Evolutionary conservation across 2,797 vertebrate species (phyloP).

Genomic region (Rhyacichthys aspro): DNA sequence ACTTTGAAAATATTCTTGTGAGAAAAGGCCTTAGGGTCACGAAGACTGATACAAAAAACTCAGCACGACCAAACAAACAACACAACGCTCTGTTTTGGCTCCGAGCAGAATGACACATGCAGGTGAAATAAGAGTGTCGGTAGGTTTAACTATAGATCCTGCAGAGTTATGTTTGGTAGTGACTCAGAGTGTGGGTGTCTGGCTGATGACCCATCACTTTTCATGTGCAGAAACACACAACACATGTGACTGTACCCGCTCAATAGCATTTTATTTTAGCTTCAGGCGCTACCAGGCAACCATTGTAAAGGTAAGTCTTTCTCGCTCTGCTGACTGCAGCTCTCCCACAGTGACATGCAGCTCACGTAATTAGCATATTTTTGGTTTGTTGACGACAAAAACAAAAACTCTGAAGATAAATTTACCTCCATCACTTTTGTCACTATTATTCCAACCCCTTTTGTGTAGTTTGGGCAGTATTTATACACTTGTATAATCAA

Average conservation of each 20-base stretch:
- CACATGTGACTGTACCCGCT: not conserved
- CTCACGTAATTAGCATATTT: too few species aligned
- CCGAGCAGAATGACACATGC: constrained; percentile 18
- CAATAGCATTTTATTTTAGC: not conserved
- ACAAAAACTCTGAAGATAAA: too few species aligned
- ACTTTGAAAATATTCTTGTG: too few species aligned
- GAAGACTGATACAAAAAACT: not conserved
- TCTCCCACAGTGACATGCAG: too few species aligned
- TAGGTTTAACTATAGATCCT: not conserved
- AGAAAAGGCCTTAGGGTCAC: too few species aligned
- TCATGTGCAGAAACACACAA: not conserved
- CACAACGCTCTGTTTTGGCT: constrained; percentile 8
- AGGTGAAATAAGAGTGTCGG: too few species aligned
- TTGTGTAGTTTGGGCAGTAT: too few species aligned
- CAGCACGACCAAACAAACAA: not conserved
- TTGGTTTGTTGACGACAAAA: too few species aligned
- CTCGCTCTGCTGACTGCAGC: too few species aligned
- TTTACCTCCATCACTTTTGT: too few species aligned
- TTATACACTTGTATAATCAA: too few species aligned
- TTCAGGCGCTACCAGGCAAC: not conserved
- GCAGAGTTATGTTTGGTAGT: constrained; percentile 20
- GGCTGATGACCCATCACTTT: constrained; percentile 8
- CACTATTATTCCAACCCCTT: too few species aligned
- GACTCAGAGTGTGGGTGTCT: constrained; percentile 23
- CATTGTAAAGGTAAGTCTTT: not conserved